Percentiles rank a stretch among this genome's conserved stretches.
These are phyloP conservation scores for Thryonomys swinderianus DNA, from an alignment of 2,113 vertebrate species.

Conservation along the genomic window DNA sequence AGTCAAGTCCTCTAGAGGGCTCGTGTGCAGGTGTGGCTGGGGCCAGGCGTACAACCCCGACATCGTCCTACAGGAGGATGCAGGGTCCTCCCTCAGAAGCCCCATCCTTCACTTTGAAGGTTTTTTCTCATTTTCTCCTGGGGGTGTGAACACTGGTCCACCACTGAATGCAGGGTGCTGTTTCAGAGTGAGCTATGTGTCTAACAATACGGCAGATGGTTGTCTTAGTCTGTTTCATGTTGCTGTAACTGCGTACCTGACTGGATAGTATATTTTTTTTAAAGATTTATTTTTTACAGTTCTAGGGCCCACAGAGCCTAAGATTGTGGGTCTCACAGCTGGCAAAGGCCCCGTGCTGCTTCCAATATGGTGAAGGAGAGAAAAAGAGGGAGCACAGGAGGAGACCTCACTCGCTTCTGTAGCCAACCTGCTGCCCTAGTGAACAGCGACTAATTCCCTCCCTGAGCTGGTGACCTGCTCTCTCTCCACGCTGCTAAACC, in stretches of 20 bases:
- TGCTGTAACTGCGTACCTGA: background rate
- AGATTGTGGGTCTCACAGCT: too few species aligned
- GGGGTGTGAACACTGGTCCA: background rate
- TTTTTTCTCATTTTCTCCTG: background rate
- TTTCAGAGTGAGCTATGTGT: background rate
- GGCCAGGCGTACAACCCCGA: accelerated
- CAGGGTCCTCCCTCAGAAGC: background rate
- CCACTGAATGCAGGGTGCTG: background rate
- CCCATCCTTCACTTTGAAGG: background rate
- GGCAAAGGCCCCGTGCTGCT: background rate
- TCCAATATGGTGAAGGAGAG: background rate
- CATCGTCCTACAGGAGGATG: background rate
- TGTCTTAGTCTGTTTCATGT: background rate
- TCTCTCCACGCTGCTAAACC: too few species aligned
- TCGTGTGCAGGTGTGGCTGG: background rate
- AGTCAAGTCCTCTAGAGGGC: background rate
- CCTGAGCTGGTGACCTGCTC: background rate
- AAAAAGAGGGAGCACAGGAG: background rate
- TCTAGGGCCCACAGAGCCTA: background rate
- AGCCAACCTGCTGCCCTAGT: background rate
- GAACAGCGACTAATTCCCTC: background rate
- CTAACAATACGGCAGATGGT: background rate
- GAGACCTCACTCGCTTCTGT: background rate
- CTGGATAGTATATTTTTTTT: background rate
- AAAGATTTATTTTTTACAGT: background rate